A percentile compares a stretch with the other conserved stretches of the same genome.
Evolutionary conservation across 2,888 invertebrate species (phyloP).

Genomic region (Himalopsyche kuldschensis): DNA sequence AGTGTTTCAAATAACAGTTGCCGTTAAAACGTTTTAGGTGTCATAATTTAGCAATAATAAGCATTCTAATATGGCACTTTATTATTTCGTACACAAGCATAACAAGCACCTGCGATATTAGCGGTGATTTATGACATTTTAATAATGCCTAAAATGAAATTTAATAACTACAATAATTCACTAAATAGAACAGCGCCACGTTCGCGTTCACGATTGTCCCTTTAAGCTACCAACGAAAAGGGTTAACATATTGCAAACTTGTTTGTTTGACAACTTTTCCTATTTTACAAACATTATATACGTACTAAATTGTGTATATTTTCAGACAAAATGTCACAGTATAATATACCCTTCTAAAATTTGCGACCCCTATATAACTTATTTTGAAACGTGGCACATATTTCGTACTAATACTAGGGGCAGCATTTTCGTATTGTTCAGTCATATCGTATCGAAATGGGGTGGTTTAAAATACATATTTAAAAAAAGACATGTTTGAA

Average conservation of each 20-base stretch:
- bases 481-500: too few species aligned
- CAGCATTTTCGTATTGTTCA: too few species aligned
- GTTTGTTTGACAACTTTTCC: neutral
- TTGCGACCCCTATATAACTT: neutral
- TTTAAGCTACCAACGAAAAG: neutral
- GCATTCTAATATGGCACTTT: too few species aligned
- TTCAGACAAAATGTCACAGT: neutral
- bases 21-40: too few species aligned
- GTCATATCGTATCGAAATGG: too few species aligned
- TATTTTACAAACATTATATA: neutral
- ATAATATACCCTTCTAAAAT: neutral
- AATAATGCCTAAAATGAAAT: neutral
- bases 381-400: neutral
- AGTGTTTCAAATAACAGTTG: too few species aligned
- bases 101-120: too few species aligned
- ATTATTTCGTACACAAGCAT: too few species aligned
- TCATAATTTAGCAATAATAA: too few species aligned
- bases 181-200: neutral
- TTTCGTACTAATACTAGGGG: neutral
- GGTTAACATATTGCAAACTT: neutral
- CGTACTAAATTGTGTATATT: neutral
- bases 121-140: neutral
- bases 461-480: too few species aligned
- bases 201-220: neutral
- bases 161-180: neutral